Conservation (phyloP, 2,113 vertebrate genomes). For the Polypterus senegalus region DNA sequence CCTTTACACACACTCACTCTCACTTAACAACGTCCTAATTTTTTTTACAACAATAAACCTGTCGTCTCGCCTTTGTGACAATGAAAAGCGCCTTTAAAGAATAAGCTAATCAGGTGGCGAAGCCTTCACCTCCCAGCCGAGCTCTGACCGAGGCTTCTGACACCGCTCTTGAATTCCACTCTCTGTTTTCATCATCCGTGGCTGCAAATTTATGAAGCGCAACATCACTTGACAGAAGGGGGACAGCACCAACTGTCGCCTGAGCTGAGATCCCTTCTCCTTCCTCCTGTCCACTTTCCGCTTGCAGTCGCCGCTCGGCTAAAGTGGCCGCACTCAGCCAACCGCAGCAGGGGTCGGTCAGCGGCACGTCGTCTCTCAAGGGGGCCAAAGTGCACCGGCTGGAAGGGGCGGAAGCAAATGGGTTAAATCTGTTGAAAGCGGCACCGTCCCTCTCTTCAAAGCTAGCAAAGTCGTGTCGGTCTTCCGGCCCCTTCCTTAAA, state of each 20-base stretch:
- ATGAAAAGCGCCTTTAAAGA: no score
- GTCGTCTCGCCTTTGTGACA: no score
- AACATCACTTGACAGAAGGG: constrained; percentile 22
- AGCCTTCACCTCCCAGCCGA: constrained; percentile 37
- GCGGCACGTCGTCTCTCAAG: constrained; percentile 28
- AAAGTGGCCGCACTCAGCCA: constrained; percentile 40
- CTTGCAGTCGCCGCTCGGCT: constrained; percentile 31
- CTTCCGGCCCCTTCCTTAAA: constrained; percentile 18
- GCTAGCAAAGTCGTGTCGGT: constrained; percentile 22
- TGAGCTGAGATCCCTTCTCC: constrained; percentile 16
- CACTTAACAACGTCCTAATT: no score
- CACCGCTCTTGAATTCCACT: constrained; percentile 44
- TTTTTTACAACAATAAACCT: background rate
- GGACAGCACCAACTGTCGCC: constrained; percentile 19
- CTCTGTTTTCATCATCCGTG: constrained; percentile 17
- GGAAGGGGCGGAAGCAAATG: constrained; percentile 14
- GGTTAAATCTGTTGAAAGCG: constrained; percentile 32
- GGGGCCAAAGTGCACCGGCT: constrained; percentile 28
- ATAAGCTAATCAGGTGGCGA: background rate
- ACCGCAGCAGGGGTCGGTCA: constrained; percentile 37
- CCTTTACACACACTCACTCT: no score
- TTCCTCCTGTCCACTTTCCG: constrained; percentile 24
- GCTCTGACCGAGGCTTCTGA: constrained; percentile 33
- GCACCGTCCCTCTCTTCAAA: constrained; percentile 30
- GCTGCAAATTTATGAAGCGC: background rate